Evolutionary conservation across 2,113 vertebrate genomes (phyloP).

Genomic region (Macquaria ambigua): DNA sequence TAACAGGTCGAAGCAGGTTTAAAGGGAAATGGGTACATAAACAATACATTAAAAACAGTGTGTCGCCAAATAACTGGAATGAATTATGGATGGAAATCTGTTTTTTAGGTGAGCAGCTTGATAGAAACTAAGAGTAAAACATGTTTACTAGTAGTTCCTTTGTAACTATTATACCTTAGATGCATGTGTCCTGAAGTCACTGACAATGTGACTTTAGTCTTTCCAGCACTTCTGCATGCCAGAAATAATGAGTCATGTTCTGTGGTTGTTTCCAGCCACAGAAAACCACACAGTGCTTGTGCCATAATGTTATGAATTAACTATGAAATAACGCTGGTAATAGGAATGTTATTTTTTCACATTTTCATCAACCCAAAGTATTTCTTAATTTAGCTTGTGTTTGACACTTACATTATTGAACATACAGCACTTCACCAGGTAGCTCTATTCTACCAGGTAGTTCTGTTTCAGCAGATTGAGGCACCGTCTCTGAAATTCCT

Average conservation of each 20-base stretch:
- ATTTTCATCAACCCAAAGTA: no score
- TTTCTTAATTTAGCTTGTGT: neutral
- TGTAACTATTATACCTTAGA: neutral
- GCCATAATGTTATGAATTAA: no score
- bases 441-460: neutral
- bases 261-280: neutral
- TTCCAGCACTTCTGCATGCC: conserved; percentile 12
- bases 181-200: neutral
- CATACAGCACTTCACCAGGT: neutral
- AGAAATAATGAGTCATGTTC: neutral
- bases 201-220: neutral
- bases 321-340: no score
- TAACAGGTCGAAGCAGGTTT: neutral
- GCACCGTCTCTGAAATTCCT: conserved; percentile 2
- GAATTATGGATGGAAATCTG: neutral
- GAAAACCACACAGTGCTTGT: no score
- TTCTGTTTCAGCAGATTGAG: neutral
- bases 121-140: neutral
- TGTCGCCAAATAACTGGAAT: neutral
- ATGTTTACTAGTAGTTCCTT: neutral
- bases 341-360: neutral
- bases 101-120: neutral
- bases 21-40: no score
- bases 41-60: neutral
- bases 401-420: neutral